Evolutionary conservation across 2,113 vertebrate genomes (phyloP).

Genomic region (Tiliqua scincoides): DNA sequence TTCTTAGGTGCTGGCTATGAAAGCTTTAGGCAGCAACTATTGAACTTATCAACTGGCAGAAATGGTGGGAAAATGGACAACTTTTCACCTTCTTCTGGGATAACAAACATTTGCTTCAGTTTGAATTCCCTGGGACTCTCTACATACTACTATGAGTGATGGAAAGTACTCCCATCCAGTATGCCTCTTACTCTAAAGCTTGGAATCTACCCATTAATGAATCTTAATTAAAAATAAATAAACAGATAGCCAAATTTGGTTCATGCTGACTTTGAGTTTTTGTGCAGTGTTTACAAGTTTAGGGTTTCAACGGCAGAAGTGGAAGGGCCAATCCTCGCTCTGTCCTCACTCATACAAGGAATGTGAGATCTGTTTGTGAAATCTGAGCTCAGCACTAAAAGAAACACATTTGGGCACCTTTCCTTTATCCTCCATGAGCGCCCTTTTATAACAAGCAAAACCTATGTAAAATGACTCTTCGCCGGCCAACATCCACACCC

Average conservation of each 20-base stretch:
- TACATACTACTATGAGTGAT: background rate
- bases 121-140: background rate
- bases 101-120: background rate
- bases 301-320: conserved; percentile 25
- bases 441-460: conserved; percentile 47
- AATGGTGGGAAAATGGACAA: background rate
- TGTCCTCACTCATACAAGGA: conserved; percentile 31
- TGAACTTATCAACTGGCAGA: background rate
- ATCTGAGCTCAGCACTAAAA: conserved; percentile 24
- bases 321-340: conserved; percentile 1
- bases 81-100: background rate
- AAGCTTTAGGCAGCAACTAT: background rate
- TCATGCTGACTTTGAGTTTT: conserved; percentile 24
- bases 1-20: background rate
- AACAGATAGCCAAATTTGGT: conserved; percentile 37
- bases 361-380: background rate
- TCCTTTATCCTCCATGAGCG: conserved; percentile 51
- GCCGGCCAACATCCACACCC: conserved; percentile 66
- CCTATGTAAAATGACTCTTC: conserved; percentile 54
- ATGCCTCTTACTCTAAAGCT: conserved; percentile 6
- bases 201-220: background rate
- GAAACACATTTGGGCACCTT: conserved; percentile 52
- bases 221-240: conserved; percentile 42
- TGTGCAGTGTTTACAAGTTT: conserved; percentile 17
- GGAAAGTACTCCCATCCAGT: background rate